Base-by-base conservation (phyloP, 2,797 vertebrate species). In the Gymnopithys bicolor region DNA sequence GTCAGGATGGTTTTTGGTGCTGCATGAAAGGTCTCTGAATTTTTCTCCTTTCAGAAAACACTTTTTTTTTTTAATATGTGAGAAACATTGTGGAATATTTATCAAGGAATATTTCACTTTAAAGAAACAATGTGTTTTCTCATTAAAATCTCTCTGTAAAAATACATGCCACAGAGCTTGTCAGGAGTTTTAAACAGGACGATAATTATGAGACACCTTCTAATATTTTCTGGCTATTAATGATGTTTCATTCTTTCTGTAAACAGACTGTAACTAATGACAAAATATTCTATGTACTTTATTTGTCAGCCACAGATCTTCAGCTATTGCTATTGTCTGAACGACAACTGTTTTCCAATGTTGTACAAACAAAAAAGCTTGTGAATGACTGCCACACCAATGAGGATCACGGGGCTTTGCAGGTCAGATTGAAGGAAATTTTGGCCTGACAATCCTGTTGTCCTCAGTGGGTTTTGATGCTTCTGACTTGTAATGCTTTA, bases 141-240 rank as follows among this genome's bases (percentile, higher is more conserved):
- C 15, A 60, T 75, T 84, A 71, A 93, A 84, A 79, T 53, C 1
- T 11, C 73, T 69, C 48, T 73, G 41, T 59, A 89, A 56, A 89
- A 93, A 73, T 55, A 37, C 23, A 60, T 70, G 32, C 9, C 63
- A 41, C 22, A 46, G 66, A 93, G 30, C 28, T 74, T 22, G 21
- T 7, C 28, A 27, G 24, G 48, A 52, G 18, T 39, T 87, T 83
- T 84, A 67, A 92, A 76, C 10, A 78, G 25, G 39, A 49, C 14
- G 58, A 25, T 77, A 67, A 30, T 82, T 84, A 94, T 87, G 52
- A 84, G 70, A n/a, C 15, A 84, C 32, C 56, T 91, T 89, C 41
- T 67, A 88, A 8, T 82, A 60, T 79, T 79, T 94, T 85, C 35
- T 89, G 39, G 27, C 46, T 80, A 84, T 75, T 68, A 74, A 89